Evolutionary conservation across 53 echinoderm and acorn worm genomes (phyloP).

Genomic region (Stichopus horrens): DNA sequence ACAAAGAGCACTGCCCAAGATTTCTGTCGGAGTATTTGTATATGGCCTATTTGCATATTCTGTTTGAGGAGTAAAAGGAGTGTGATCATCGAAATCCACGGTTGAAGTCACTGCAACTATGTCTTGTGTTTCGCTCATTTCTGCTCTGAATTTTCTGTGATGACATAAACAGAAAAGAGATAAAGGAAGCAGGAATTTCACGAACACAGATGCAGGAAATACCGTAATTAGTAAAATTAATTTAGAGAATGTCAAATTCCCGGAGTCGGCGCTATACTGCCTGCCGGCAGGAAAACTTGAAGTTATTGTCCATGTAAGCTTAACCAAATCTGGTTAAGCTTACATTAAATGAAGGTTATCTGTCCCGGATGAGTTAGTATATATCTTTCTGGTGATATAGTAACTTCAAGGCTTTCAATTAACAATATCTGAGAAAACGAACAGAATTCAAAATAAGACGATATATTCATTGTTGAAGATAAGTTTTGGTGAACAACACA

Average conservation of each 20-base stretch:
- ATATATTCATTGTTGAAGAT: background rate
- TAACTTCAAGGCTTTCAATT: background rate
- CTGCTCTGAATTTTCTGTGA: background rate
- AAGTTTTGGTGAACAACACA: background rate
- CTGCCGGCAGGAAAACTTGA: background rate
- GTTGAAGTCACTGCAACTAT: background rate
- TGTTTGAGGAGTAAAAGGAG: background rate
- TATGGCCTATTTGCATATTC: background rate
- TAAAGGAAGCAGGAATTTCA: background rate
- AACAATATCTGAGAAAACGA: background rate
- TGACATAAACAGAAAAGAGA: background rate
- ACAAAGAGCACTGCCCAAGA: background rate
- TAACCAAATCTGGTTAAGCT: background rate
- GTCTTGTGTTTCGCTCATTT: background rate
- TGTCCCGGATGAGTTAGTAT: background rate
- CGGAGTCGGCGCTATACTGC: no score
- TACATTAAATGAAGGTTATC: background rate
- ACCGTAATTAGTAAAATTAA: background rate
- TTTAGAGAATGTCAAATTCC: background rate
- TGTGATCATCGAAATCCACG: background rate
- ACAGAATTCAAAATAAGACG: background rate
- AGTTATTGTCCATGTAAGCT: background rate
- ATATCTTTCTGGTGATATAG: background rate
- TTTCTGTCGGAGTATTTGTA: background rate
- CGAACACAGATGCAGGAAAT: background rate